Base-by-base conservation (phyloP, 2,797 vertebrate genomes). In the Luscinia megarhynchos region DNA sequence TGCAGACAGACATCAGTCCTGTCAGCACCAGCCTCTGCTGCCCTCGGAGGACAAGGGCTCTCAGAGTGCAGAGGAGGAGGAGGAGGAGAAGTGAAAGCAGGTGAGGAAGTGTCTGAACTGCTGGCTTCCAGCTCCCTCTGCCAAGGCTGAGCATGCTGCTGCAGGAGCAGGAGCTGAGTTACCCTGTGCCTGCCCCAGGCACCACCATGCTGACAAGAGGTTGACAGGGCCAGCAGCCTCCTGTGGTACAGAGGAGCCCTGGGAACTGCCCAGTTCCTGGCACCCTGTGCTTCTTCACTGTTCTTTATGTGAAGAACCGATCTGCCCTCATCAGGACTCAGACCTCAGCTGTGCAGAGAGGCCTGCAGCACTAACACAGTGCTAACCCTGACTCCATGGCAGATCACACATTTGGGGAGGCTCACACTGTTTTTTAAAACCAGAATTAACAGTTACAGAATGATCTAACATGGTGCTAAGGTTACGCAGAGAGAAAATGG, bases 21-120 rank as follows among this genome's bases (percentile, higher is more conserved):
- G 89, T 17, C 79, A 93, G 64, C 94, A 96, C 66, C 90, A 90
- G 67, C 95, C 95, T 77, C 93, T 97, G 67, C 89, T 97, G 81
- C 94, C 87, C 86, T 34, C 82, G 1, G 93, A 94, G 64, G 68
- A 92, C 38, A 95, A 97, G 63, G 95, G 84, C 50, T 76, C 82
- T 58, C 93, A 75, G 34, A 94, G 77, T 6, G 0, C 36, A 8
- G 91, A 96, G 40, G 93, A 96, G 26, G 66, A 79, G 45, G 67
- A 80, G n/a, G 64, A 81, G 9, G 61, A 88, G 79, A 66, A 74
- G 78, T 50, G 81, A 90, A 50, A 69, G 40, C 6, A 0, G 91
- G 75, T 84, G 76, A 96, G 50, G 41, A 66, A 59, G 64, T 13
- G 3, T 62, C 57, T 70, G 69, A 78, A 93, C 57, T 72, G 72